phyloP scores from a whole-genome alignment of 1,140 invertebrate genomes.

The Anadara kagoshimensis region DNA sequence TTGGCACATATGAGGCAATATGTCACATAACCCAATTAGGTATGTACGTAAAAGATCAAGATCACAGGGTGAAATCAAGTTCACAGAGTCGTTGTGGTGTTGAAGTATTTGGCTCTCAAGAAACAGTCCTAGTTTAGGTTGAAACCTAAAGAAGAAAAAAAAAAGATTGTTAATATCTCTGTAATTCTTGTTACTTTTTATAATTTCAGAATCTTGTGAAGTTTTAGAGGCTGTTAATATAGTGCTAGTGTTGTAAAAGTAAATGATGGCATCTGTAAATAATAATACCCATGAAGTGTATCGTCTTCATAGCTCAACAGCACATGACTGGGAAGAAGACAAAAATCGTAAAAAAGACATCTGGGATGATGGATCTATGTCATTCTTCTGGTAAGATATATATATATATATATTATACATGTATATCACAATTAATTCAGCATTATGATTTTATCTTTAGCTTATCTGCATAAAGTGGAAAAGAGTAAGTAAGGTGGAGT shows the following conservation, averaged over 20 bases:
- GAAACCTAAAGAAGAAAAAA: too few relatives aligned
- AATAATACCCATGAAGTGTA: conserved; percentile 37
- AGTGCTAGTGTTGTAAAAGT: background rate
- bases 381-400: conserved; percentile 76
- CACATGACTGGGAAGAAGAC: conserved; percentile 76
- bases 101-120: too few relatives aligned
- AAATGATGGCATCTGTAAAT: conserved; percentile 43
- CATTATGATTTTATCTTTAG: background rate
- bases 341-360: conserved; percentile 71
- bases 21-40: too few relatives aligned
- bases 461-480: background rate
- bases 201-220: too few relatives aligned
- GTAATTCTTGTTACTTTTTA: too few relatives aligned
- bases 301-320: conserved; percentile 60
- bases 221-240: too few relatives aligned
- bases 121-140: too few relatives aligned
- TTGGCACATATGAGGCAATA: too few relatives aligned
- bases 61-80: too few relatives aligned
- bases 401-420: background rate
- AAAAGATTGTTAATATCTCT: too few relatives aligned
- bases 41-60: too few relatives aligned
- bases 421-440: background rate
- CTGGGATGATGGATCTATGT: conserved; percentile 77
- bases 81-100: too few relatives aligned
- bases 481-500: background rate